Base-by-base conservation (phyloP, 2,797 vertebrate species). In the Enteromius anoplus region DNA sequence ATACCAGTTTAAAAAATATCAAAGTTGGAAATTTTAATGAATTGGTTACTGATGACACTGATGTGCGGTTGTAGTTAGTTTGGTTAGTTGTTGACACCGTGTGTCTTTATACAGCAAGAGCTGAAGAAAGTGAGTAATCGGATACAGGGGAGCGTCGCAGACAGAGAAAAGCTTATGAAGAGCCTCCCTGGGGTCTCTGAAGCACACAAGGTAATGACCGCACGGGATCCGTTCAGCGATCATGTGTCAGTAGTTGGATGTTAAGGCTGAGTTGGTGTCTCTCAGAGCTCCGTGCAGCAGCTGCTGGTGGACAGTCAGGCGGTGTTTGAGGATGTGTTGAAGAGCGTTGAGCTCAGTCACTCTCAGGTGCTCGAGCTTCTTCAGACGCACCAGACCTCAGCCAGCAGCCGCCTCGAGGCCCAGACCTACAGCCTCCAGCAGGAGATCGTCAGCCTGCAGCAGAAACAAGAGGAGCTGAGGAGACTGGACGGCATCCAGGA, bases 401-500 rank as follows among this genome's bases (percentile, higher is more conserved):
- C 89, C 1, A 89, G 88, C 9, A 91, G 91, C 75, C 79, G 79
- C 26, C 80, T 86, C 0, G 92, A 95, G 84, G 89, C 85, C 0
- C 89, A 88, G 9, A 85, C 93, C 69, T 89, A 91, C 34, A 80
- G 64, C 15, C 87, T 96, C 77, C 89, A 95, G 87, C 93, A 94
- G 86, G 91, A 94, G 83, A 84, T 92, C 76, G 86, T 79, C 8
- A 89, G 88, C 78, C 91, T 95, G 17, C 78, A 32, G 76, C 90
- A 90, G 87, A 93, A 79, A 81, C 86, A 86, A 12, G 90, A 91
- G 5, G 93, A 94, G 86, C 86, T 95, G 82, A 86, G 49, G 81
- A 77, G 85, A 47, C 87, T 95, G 77, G 85, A 88, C 0, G 66
- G 82, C 68, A 92, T 91, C 75, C 88, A 93, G 81, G 94, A 96